Evolutionary conservation across 2,888 invertebrate species (phyloP).

Genomic region (Diarsia rubi): DNA sequence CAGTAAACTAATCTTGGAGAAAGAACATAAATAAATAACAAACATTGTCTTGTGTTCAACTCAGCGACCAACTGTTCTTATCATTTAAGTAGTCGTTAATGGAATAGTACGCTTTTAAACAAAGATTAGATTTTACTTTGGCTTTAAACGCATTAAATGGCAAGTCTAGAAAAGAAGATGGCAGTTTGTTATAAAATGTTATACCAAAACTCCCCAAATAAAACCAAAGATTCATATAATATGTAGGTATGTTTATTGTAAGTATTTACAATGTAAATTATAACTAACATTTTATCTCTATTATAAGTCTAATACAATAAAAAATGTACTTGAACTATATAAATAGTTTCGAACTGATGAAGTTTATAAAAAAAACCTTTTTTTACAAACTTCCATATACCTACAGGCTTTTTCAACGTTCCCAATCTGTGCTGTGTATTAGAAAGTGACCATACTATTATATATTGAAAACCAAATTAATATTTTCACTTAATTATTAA

Average conservation of each 20-base stretch:
- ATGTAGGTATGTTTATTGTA: conserved; percentile 76
- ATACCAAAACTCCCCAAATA: no score
- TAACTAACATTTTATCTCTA: conserved; percentile 74
- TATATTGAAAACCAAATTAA: conserved; percentile 7
- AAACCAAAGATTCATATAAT: conserved; percentile 55
- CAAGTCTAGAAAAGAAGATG: no score
- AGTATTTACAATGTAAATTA: conserved; percentile 84
- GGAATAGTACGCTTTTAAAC: no score
- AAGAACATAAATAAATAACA: no score
- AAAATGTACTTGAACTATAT: conserved; percentile 77
- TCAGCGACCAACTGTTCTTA: no score
- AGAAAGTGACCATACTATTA: not conserved
- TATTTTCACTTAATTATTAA: not conserved
- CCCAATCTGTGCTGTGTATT: conserved; percentile 21
- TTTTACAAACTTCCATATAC: conserved; percentile 3
- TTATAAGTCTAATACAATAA: conserved; percentile 73
- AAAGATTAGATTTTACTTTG: no score
- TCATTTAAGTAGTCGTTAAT: no score
- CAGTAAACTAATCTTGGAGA: no score
- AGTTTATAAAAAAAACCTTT: conserved; percentile 22
- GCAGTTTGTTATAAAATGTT: no score
- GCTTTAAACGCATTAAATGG: no score
- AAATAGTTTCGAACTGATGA: conserved; percentile 49
- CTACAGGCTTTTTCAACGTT: conserved; percentile 20
- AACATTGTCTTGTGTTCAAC: no score